A percentile compares a stretch with the other conserved stretches of the same genome.
These are phyloP conservation scores for Columba guinea DNA, from an alignment of 2,797 vertebrate genomes.

Conservation along the genomic window DNA sequence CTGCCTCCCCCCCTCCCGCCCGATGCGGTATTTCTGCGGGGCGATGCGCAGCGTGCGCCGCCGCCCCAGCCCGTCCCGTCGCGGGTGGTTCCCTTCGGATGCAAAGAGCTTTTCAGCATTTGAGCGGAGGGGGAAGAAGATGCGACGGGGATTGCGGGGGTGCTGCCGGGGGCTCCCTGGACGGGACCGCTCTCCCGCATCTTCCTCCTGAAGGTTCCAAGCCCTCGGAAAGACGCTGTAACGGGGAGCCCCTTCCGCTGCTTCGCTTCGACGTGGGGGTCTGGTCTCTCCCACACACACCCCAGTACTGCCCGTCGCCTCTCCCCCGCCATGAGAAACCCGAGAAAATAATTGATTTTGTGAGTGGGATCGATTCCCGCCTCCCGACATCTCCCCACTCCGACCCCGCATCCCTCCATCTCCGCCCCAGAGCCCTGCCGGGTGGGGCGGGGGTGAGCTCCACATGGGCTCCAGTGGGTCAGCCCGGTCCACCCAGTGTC, in stretches of 20 bases:
- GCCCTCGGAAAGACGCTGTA: not conserved
- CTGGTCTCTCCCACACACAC: not conserved
- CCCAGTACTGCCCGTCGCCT: not conserved
- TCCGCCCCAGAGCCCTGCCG: not conserved
- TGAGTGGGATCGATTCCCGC: slow-evolving; percentile 46
- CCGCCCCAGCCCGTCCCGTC: not conserved
- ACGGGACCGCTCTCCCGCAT: not conserved
- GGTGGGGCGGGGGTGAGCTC: not conserved
- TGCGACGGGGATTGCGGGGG: no score
- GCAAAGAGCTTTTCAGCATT: not conserved
- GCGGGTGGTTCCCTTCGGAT: not conserved
- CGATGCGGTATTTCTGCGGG: slow-evolving; percentile 72
- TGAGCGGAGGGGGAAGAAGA: not conserved
- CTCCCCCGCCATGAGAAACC: slow-evolving; percentile 40
- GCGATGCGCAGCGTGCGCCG: not conserved
- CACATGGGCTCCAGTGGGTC: not conserved
- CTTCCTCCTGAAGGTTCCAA: not conserved
- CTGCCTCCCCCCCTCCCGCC: slow-evolving; percentile 59
- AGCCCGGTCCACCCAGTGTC: not conserved
- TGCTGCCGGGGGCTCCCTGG: not conserved
- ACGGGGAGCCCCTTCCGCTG: not conserved
- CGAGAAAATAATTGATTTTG: slow-evolving; percentile 70
- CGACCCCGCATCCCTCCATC: not conserved
- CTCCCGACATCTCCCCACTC: not conserved
- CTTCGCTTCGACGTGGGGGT: not conserved